Evolutionary conservation across 2,888 invertebrate species (phyloP), one percentile per base, ranked within the genome.

Genomic region (Schizaphis graminum): DNA sequence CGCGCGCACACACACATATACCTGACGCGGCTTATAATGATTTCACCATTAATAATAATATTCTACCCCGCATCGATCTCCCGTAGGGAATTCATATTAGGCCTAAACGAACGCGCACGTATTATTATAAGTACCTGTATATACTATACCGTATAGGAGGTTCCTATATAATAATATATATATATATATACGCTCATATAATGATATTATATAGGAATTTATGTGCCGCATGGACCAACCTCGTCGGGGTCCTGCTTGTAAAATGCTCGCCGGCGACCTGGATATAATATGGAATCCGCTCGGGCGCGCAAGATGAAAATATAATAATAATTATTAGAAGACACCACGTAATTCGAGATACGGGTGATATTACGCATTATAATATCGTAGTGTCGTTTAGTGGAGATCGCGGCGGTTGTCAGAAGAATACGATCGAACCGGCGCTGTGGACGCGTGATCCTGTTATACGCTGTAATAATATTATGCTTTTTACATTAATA

Each of bases 1-100:
- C n/a, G n/a, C n/a, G n/a, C n/a, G n/a, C n/a, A 44, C 44, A 44
- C 47, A 49, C 61, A 35, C 11, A 87, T 10, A 44, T 28, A 57
- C 57, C 86, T 35, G 57, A 44, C 26, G 41, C 28, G 67, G 13
- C 56, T n/a, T 41, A 44, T 86, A 91, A 84, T 24, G 92, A 92
- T 67, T 67, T 88, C 88, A 88, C 87, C 92, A 92, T 92, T 67
- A 92, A 92, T 92, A 92, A 88, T 41, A 28, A 61, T 77, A 77
- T 47, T 53, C 41, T 77, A 56, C 53, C 53, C 35, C 67, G 10
- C 92, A 41, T 92, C 53, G 92, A 88, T 49, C 88, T 87, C 92
- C 92, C 67, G 92, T 41, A 28, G 92, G 49, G 92, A 92, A 53
- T 53, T 88, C 35, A 28, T 88, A 44, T 91, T 88, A 67, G 84